These are phyloP conservation scores for Zootermopsis nevadensis DNA, from an alignment of 2,888 invertebrate genomes.

Conservation along the genomic window DNA sequence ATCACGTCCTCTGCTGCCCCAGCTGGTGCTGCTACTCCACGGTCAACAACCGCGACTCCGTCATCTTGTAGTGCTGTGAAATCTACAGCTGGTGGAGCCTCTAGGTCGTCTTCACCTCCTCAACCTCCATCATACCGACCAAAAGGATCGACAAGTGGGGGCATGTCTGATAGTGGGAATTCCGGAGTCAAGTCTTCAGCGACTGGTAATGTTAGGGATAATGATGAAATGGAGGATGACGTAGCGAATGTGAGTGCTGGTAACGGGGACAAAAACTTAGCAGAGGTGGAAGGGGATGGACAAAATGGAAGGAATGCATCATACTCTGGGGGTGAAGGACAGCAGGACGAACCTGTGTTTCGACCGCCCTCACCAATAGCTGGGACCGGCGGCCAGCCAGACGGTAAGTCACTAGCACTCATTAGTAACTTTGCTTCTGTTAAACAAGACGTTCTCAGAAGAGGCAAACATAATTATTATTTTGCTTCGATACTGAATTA, in stretches of 20 bases:
- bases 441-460: too few relatives aligned
- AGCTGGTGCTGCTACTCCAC: background rate
- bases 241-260: constrained; percentile 14
- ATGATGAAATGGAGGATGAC: constrained; percentile 14
- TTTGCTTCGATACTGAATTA: too few relatives aligned
- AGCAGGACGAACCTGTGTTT: constrained; percentile 43
- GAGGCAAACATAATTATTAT: too few relatives aligned
- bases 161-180: constrained; percentile 47
- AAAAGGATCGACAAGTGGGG: constrained; percentile 52
- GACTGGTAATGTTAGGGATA: constrained; percentile 14
- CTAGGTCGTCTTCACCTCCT: constrained; percentile 31
- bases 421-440: too few relatives aligned
- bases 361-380: constrained; percentile 57
- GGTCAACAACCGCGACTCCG: constrained; percentile 39
- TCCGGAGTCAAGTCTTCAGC: constrained; percentile 53
- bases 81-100: constrained; percentile 17
- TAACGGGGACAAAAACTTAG: constrained; percentile 9
- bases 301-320: constrained; percentile 35
- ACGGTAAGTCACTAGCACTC: constrained; percentile 52
- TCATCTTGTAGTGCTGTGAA: background rate
- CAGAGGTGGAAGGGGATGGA: constrained; percentile 4
- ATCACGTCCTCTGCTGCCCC: background rate
- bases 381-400: constrained; percentile 56
- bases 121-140: constrained; percentile 5
- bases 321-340: constrained; percentile 35